Evolutionary conservation across 2,797 vertebrate species (phyloP).

Genomic region (Hapalemur alaotrensis): DNA sequence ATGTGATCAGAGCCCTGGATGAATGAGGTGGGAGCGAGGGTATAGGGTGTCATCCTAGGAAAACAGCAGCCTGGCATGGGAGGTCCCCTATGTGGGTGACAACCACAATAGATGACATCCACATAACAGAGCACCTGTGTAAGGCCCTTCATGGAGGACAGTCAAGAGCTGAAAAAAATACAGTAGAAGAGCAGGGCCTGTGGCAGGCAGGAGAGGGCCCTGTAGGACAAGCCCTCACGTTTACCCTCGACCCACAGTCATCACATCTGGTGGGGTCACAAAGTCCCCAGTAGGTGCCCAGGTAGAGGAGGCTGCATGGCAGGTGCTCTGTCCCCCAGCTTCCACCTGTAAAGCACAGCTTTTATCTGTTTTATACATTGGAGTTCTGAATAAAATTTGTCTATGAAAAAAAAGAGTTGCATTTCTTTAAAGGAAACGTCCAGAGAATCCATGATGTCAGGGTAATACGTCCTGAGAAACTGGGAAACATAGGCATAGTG

Average conservation of each 20-base stretch:
- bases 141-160: not conserved
- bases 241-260: not conserved
- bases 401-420: not conserved
- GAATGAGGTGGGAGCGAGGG: not conserved
- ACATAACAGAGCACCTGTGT: not conserved
- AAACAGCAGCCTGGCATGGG: not conserved
- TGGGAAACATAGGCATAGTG: not conserved
- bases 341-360: not conserved
- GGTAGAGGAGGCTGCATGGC: not conserved
- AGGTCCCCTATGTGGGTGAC: not conserved
- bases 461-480: not conserved
- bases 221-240: not conserved
- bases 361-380: not conserved
- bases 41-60: not conserved
- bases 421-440: not conserved
- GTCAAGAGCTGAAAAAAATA: not conserved
- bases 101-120: not conserved
- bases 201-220: not conserved
- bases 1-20: not conserved
- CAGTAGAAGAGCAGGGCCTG: not conserved
- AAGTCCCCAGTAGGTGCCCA: not conserved
- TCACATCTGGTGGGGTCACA: not conserved
- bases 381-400: not conserved
- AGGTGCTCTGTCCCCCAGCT: not conserved
- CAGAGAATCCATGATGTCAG: not conserved